Percentiles rank a stretch among this genome's conserved stretches.
phyloP scores from a whole-genome alignment of 2,888 invertebrate species.

The Trissolcus brochymenae region DNA sequence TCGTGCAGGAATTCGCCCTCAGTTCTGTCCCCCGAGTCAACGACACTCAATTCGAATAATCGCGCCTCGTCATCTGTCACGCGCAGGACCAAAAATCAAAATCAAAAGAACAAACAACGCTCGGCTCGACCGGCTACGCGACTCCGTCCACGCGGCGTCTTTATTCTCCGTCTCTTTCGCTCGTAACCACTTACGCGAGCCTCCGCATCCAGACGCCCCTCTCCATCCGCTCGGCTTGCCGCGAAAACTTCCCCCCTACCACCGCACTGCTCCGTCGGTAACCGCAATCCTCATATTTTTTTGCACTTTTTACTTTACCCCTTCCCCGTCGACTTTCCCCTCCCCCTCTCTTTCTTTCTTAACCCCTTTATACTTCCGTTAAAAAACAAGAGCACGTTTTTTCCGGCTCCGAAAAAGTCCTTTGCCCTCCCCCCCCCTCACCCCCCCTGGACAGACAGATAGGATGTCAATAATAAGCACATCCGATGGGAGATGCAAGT shows the following conservation, averaged over 20 bases:
- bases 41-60: slow-evolving; percentile 52
- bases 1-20: slow-evolving; percentile 15
- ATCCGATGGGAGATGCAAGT: no score
- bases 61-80: slow-evolving; percentile 62
- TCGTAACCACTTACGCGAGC: slow-evolving; percentile 36
- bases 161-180: slow-evolving; percentile 54
- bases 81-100: slow-evolving; percentile 61
- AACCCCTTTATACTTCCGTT: background rate
- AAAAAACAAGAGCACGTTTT: background rate
- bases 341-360: background rate
- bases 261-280: slow-evolving; percentile 30
- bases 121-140: slow-evolving; percentile 55
- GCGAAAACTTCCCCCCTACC: slow-evolving; percentile 5
- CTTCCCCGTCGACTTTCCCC: slow-evolving; percentile 1
- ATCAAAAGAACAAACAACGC: slow-evolving; percentile 53
- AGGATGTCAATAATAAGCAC: no score
- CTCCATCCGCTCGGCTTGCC: slow-evolving; percentile 1
- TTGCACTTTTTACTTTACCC: background rate
- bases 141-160: slow-evolving; percentile 65
- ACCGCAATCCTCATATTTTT: slow-evolving; percentile 2
- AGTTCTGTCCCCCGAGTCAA: background rate
- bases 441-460: background rate
- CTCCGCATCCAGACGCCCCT: slow-evolving; percentile 20
- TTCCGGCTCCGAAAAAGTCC: no score
- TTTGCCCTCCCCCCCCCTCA: background rate